These are phyloP conservation scores for Catajapyx aquilonaris DNA, from an alignment of 1,140 invertebrate genomes.

Conservation along the genomic window DNA sequence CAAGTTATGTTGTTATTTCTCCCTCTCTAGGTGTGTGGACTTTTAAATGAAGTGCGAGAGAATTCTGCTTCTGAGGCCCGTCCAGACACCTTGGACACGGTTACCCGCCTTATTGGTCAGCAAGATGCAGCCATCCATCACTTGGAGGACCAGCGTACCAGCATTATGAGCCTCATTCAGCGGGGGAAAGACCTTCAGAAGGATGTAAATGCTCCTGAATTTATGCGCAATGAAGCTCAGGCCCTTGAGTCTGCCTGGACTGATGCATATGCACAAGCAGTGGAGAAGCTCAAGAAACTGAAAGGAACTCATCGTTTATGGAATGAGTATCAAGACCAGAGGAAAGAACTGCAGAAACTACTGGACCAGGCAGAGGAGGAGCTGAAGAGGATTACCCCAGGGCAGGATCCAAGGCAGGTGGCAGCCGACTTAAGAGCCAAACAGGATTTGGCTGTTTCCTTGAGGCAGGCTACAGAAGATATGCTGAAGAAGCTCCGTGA, in stretches of 20 bases:
- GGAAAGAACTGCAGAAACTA: conserved; percentile 54
- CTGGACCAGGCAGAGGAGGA: conserved; percentile 65
- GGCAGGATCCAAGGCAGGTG: conserved; percentile 28
- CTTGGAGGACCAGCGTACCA: conserved; percentile 62
- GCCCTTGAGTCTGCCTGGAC: conserved; percentile 72
- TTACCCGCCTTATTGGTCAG: conserved; percentile 48
- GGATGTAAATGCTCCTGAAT: conserved; percentile 63
- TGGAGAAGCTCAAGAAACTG: conserved; percentile 57
- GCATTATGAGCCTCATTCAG: conserved; percentile 75
- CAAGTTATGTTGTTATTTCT: too few species aligned
- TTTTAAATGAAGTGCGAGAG: conserved; percentile 44
- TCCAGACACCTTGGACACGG: conserved; percentile 47
- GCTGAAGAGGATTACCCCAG: conserved; percentile 31
- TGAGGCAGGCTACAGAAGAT: conserved; percentile 53
- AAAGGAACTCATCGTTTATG: conserved; percentile 62
- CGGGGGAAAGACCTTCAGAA: conserved; percentile 68
- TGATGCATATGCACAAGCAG: conserved; percentile 61
- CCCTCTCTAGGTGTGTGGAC: conserved; percentile 27
- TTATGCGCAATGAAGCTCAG: conserved; percentile 60
- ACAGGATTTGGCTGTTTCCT: conserved; percentile 42
- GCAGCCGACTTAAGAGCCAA: conserved; percentile 48
- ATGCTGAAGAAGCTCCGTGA: conserved; percentile 51
- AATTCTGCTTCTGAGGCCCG: conserved; percentile 33
- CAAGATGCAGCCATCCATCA: conserved; percentile 60
- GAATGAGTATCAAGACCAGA: conserved; percentile 66